Evolutionary conservation across 2,113 vertebrate genomes (phyloP).

Genomic region (Pseudopodoces humilis): DNA sequence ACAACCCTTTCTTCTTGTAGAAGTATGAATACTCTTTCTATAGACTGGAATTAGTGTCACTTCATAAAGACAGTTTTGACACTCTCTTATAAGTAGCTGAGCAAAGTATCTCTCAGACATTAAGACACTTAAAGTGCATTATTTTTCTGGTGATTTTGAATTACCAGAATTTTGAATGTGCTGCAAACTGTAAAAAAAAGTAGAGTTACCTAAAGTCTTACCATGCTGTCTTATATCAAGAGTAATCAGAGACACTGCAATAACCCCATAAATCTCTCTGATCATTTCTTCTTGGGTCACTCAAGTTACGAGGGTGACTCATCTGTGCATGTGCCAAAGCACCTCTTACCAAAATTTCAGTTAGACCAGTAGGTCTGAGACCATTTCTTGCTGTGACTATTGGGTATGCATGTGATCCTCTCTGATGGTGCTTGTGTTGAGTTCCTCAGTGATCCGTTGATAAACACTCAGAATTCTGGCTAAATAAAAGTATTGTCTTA

Average conservation of each 20-base stretch:
- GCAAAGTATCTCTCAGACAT: not conserved
- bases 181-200: not conserved
- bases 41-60: not conserved
- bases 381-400: not conserved
- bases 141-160: not conserved
- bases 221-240: not conserved
- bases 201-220: not conserved
- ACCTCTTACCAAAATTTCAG: not conserved
- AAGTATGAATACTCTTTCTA: constrained; percentile 5
- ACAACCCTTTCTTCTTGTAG: constrained; percentile 25
- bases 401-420: not conserved
- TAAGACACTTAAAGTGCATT: not conserved
- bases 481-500: not conserved
- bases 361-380: not conserved
- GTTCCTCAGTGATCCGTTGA: not conserved
- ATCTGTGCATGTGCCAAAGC: not conserved
- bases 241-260: not conserved
- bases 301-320: not conserved
- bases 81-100: not conserved
- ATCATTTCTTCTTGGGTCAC: not conserved
- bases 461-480: not conserved
- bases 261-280: not conserved
- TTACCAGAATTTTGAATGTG: not conserved
- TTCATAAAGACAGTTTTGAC: not conserved
- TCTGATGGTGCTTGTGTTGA: not conserved